These are phyloP conservation scores for Ophioninae sp. DNA, from an alignment of 2,888 invertebrate genomes.

Conservation along the genomic window DNA sequence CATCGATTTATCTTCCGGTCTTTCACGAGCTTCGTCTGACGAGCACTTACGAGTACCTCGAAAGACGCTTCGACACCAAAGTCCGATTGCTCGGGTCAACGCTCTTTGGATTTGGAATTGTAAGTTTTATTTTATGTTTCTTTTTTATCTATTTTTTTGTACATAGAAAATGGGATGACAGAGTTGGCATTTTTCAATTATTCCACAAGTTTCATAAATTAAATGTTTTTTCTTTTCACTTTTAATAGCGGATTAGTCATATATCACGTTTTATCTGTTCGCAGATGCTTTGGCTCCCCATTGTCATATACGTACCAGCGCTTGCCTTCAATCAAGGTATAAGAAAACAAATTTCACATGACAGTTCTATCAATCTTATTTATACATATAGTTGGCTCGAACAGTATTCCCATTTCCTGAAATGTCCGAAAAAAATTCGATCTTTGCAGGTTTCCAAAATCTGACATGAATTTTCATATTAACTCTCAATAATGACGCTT, in stretches of 20 bases:
- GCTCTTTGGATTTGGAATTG: constrained; percentile 87
- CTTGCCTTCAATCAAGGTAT: constrained; percentile 91
- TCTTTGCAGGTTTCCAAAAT: background rate
- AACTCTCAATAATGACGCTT: too few species aligned
- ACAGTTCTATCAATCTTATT: background rate
- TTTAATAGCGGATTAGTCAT: constrained; percentile 64
- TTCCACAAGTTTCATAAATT: background rate
- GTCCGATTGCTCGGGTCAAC: constrained; percentile 87
- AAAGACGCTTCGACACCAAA: constrained; percentile 86
- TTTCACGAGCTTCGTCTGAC: constrained; percentile 89
- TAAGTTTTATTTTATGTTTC: constrained; percentile 79
- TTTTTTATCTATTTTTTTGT: background rate
- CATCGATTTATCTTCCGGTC: constrained; percentile 87
- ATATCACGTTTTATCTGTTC: constrained; percentile 70
- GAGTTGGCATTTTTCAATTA: background rate
- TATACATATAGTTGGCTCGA: too few species aligned
- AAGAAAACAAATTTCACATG: background rate
- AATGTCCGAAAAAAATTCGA: background rate
- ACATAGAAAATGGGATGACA: too few species aligned
- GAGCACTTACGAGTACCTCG: constrained; percentile 91
- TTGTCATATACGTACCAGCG: constrained; percentile 90
- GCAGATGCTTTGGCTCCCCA: constrained; percentile 89
- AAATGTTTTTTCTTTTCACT: background rate
- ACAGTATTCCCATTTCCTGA: background rate
- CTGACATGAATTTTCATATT: background rate